phyloP scores from a whole-genome alignment of 2,797 vertebrate species.

The Coreius guichenoti region DNA sequence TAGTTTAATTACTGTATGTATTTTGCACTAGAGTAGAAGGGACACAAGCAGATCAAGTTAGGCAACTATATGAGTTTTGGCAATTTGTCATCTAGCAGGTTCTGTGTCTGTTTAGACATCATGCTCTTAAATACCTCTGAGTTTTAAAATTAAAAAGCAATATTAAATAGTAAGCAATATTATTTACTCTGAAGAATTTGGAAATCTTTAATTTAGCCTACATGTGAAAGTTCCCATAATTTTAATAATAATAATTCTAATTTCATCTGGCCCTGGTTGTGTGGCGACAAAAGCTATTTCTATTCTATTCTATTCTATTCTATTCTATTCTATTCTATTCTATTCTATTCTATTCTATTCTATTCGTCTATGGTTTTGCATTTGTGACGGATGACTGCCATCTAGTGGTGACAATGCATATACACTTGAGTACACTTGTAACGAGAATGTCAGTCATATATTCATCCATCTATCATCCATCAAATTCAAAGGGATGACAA shows the following conservation, averaged over 20 bases:
- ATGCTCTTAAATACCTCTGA: not conserved
- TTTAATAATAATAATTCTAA: not conserved
- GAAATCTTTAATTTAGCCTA: not conserved
- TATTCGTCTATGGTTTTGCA: not conserved
- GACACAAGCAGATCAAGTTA: not conserved
- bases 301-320: conserved; percentile 30
- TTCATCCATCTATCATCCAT: not conserved
- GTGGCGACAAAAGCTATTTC: not conserved
- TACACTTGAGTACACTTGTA: not conserved
- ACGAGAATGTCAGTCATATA: not conserved
- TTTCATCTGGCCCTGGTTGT: not conserved
- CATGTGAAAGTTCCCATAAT: not conserved
- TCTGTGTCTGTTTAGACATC: conserved; percentile 2
- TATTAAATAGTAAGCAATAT: no score
- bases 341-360: not conserved
- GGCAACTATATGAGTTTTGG: not conserved
- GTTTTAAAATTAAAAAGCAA: not conserved
- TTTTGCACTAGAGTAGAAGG: not conserved
- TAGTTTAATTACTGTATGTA: not conserved
- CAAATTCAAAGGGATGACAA: not conserved
- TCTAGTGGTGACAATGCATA: conserved; percentile 22
- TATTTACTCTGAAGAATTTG: not conserved
- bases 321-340: conserved; percentile 15
- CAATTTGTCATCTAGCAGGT: not conserved
- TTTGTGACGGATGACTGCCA: conserved; percentile 28